Base-by-base conservation (phyloP, 2,888 invertebrate genomes). In the Ceriagrion tenellum region DNA sequence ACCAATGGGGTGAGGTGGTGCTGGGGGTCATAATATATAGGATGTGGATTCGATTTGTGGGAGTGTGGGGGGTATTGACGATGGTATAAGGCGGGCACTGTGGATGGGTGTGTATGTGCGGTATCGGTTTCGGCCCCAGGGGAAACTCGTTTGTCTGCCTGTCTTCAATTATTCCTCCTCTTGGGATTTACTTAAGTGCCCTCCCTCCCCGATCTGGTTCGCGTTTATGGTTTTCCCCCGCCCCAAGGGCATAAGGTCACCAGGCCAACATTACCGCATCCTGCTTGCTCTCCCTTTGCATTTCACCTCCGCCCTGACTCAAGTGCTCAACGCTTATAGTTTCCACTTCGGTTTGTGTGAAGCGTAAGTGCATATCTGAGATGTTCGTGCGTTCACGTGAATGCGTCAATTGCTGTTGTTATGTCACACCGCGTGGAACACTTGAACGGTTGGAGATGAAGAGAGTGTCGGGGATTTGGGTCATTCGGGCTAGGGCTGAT, bases 101-200 rank as follows among this genome's bases (percentile, higher is more conserved):
- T 59, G 59, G 3, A 2, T 59, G 59, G 47, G 47, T 59, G 59
- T 59, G 59, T 59, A 10, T 16, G 81, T 30, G 30, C 35, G 81
- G 81, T 35, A 81, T 81, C 13, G 81, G 35, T 35, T 81, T 81
- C 30, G 81, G 16, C 81, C 81, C 81, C 69, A n/a, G 13, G 26
- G 81, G 81, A 81, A 35, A 81, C 8, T 81, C 35, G 30, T 81
- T 30, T 81, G 81, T 81, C 81, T 81, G 30, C 81, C 35, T 18
- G 81, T 35, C 81, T 81, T 81, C 81, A 81, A 81, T 81, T 81
- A 81, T 81, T 81, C 81, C 35, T 81, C 18, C 81, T 81, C 81
- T 30, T 81, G 81, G 81, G 81, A 81, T 81, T 81, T 81, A 81
- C 81, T 81, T 81, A 35, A 81, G 81, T 81, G 81, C 81, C 81